Conservation (phyloP, 2,113 vertebrate species). For the Aviceda subcristata region DNA sequence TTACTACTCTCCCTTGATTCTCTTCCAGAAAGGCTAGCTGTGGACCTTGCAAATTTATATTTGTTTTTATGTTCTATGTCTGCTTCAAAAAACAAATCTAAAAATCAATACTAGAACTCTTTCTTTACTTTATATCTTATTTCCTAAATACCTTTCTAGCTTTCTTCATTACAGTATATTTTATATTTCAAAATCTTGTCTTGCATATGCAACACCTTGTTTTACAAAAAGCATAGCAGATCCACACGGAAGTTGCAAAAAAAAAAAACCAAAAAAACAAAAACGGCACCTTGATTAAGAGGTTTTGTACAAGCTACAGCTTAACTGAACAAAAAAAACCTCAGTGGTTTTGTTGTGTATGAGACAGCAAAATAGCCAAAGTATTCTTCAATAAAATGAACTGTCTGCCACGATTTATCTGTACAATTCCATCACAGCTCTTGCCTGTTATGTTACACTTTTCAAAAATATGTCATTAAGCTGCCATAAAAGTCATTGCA, state of each 20-base stretch:
- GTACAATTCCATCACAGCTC: slow-evolving; percentile 39
- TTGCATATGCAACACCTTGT: not conserved
- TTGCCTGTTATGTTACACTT: slow-evolving; percentile 3
- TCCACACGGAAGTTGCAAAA: not conserved
- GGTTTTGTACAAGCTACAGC: not conserved
- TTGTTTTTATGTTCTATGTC: not conserved
- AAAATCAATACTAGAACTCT: not conserved
- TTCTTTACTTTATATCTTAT: not conserved
- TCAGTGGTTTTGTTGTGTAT: not conserved
- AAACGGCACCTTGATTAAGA: not conserved
- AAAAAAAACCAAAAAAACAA: not conserved
- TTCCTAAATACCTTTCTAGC: not conserved
- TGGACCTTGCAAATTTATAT: not conserved
- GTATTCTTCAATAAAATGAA: slow-evolving; percentile 35
- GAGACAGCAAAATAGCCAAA: slow-evolving; percentile 18
- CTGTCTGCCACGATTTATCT: slow-evolving; percentile 47
- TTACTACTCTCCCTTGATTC: not conserved
- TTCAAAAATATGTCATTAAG: slow-evolving; percentile 39
- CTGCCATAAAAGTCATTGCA: slow-evolving; percentile 38
- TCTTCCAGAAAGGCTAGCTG: not conserved
- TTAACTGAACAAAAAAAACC: not conserved
- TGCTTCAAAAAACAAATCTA: not conserved
- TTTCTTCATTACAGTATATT: not conserved
- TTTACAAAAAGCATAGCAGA: not conserved
- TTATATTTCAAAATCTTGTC: not conserved